Evolutionary conservation across 2,113 vertebrate genomes (phyloP).

Genomic region (Hiodon alosoides): DNA sequence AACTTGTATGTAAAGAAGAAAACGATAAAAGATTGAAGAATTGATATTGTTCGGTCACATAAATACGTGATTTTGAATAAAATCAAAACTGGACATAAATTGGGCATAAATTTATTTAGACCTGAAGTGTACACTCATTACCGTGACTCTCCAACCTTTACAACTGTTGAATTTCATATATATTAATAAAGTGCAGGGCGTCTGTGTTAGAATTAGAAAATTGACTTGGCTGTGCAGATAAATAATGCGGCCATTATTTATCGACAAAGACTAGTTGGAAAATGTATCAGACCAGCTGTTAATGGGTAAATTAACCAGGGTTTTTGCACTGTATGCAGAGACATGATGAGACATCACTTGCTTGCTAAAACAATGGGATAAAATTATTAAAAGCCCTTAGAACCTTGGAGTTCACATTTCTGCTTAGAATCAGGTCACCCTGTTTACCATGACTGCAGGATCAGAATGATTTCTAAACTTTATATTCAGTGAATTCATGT

Average conservation of each 20-base stretch:
- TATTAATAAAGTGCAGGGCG: neutral
- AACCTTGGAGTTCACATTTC: too few relatives aligned
- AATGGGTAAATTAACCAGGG: too few relatives aligned
- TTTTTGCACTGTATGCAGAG: too few relatives aligned
- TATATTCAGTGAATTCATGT: too few relatives aligned
- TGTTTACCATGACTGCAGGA: too few relatives aligned
- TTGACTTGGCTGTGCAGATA: neutral
- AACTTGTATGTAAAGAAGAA: conserved; percentile 8
- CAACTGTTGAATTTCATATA: neutral
- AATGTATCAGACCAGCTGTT: too few relatives aligned
- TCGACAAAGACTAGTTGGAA: too few relatives aligned
- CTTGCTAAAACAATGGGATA: too few relatives aligned
- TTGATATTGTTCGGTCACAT: conserved; percentile 1
- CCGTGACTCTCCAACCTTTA: neutral
- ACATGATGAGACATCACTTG: too few relatives aligned
- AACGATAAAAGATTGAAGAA: neutral
- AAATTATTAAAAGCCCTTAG: too few relatives aligned
- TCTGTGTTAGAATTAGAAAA: conserved; percentile 6
- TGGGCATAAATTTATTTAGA: neutral
- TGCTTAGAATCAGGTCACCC: too few relatives aligned
- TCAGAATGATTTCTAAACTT: too few relatives aligned
- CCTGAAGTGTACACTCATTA: neutral
- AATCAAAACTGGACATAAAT: neutral
- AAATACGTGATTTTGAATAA: neutral
- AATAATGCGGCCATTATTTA: neutral